phyloP scores from a whole-genome alignment of 2,888 invertebrate species.

The Caenorhabditis virilis region DNA sequence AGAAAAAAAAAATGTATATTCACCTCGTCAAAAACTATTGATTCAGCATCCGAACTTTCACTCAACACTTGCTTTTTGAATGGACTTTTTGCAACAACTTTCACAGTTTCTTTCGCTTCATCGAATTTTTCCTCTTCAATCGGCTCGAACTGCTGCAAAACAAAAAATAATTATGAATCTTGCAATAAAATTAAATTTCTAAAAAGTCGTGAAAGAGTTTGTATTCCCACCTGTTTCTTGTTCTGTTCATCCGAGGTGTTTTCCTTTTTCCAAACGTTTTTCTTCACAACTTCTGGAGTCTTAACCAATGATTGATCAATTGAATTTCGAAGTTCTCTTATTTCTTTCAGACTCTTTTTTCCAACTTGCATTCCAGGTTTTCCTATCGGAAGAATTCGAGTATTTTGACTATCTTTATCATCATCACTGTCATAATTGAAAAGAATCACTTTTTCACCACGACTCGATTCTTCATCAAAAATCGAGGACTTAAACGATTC shows the following conservation, averaged over 20 bases:
- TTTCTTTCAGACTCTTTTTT: constrained; percentile 39
- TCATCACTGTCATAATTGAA: constrained; percentile 6
- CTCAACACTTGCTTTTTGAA: constrained; percentile 40
- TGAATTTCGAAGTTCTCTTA: constrained; percentile 42
- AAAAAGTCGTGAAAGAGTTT: constrained; percentile 6
- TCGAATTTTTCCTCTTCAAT: constrained; percentile 2
- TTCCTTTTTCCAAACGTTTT: constrained; percentile 6
- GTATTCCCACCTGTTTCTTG: constrained; percentile 16
- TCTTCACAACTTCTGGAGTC: constrained; percentile 11
- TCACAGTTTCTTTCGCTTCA: not conserved
- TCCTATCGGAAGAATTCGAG: constrained; percentile 15
- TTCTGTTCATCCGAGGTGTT: constrained; percentile 4
- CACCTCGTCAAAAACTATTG: constrained; percentile 41
- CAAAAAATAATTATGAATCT: no score
- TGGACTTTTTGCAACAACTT: constrained; percentile 22
- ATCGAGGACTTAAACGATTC: constrained; percentile 31
- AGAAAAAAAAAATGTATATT: no score
- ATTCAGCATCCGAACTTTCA: constrained; percentile 42
- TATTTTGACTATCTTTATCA: not conserved
- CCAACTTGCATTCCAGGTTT: constrained; percentile 30
- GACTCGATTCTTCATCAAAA: constrained; percentile 10
- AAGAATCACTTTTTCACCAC: constrained; percentile 1
- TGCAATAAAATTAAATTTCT: no score
- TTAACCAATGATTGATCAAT: constrained; percentile 42
- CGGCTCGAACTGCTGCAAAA: not conserved